Evolutionary conservation across 2,797 vertebrate genomes (phyloP).

Genomic region (Sebastes steindachneri): DNA sequence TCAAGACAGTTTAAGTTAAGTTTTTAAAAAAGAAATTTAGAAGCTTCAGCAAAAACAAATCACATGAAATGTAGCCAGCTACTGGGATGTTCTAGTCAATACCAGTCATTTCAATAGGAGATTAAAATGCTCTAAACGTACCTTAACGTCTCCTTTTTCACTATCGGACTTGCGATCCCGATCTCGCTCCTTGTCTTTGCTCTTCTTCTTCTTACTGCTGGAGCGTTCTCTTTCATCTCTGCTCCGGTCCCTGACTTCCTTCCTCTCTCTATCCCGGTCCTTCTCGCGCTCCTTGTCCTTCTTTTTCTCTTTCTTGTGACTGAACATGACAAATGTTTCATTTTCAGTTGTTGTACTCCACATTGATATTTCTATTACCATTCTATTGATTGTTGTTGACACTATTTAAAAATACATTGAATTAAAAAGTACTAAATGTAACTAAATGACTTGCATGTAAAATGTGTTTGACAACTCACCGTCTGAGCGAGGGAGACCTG

Average conservation of each 20-base stretch:
- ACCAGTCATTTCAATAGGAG: not conserved
- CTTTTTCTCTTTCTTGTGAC: slow-evolving; percentile 98
- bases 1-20: not conserved
- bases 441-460: too few species aligned
- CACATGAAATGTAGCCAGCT: not conserved
- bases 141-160: slow-evolving; percentile 95
- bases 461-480: slow-evolving; percentile 77
- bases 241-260: slow-evolving; percentile 86
- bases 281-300: slow-evolving; percentile 98
- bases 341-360: not conserved
- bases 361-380: too few species aligned
- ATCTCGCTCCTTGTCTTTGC: slow-evolving; percentile 92
- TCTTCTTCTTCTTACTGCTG: slow-evolving; percentile 94
- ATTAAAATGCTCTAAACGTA: not conserved
- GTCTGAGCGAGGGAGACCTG: slow-evolving; percentile 91
- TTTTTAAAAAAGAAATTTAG: not conserved
- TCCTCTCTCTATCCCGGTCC: slow-evolving; percentile 89
- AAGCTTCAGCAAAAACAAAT: not conserved
- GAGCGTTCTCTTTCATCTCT: slow-evolving; percentile 92
- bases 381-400: too few species aligned
- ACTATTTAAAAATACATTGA: too few species aligned
- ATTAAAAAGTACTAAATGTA: too few species aligned
- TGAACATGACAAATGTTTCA: slow-evolving; percentile 19
- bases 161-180: slow-evolving; percentile 89
- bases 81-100: too few species aligned